phyloP scores from a whole-genome alignment of 1,140 invertebrate genomes.

The Meteorus sp. region DNA sequence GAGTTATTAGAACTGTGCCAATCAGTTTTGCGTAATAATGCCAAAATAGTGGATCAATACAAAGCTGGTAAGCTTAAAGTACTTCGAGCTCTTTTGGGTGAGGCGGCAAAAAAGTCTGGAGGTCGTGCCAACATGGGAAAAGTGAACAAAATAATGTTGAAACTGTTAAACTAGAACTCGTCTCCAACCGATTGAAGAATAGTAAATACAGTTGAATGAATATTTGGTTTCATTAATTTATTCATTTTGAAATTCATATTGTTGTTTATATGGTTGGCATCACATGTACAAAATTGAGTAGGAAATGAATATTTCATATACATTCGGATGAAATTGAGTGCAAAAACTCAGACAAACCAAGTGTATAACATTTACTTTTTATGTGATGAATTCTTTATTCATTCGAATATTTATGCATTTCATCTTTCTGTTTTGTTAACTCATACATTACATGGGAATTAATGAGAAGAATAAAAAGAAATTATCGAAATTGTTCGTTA shows the following conservation, averaged over 20 bases:
- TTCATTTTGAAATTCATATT: slow-evolving; percentile 46
- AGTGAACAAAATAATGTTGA: slow-evolving; percentile 64
- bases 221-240: too few relatives aligned
- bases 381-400: slow-evolving; percentile 7
- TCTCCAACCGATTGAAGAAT: not conserved
- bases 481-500: not conserved
- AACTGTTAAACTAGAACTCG: slow-evolving; percentile 60
- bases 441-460: too few relatives aligned
- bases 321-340: slow-evolving; percentile 22
- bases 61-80: slow-evolving; percentile 72
- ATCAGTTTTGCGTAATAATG: slow-evolving; percentile 67
- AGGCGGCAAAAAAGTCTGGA: slow-evolving; percentile 62
- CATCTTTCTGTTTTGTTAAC: not conserved
- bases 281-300: slow-evolving; percentile 55
- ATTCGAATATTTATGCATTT: not conserved
- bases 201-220: too few relatives aligned
- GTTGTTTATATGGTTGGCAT: slow-evolving; percentile 42
- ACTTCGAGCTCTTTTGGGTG: slow-evolving; percentile 65
- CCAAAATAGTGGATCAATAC: slow-evolving; percentile 68
- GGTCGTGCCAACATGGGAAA: slow-evolving; percentile 68
- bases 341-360: not conserved
- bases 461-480: too few relatives aligned
- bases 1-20: slow-evolving; percentile 66
- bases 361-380: slow-evolving; percentile 6
- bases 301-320: slow-evolving; percentile 52